Conservation (phyloP, 2,888 invertebrate genomes). For the Leucoptera coffeella region DNA sequence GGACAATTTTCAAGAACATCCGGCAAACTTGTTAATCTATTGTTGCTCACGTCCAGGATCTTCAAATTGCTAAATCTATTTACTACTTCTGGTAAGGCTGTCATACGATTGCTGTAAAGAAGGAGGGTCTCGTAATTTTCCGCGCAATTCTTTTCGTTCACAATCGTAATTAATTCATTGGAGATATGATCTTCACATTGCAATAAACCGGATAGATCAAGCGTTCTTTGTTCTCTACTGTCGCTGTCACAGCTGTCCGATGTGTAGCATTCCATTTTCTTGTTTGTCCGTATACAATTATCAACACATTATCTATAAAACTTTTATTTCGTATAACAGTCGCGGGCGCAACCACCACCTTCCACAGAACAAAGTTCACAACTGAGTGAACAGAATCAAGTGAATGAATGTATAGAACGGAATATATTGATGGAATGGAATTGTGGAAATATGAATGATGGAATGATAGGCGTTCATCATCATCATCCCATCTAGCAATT, state of each 20-base stretch:
- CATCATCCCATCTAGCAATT: too few relatives aligned
- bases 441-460: too few relatives aligned
- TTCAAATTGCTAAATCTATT: slow-evolving; percentile 66
- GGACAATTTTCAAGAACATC: slow-evolving; percentile 71
- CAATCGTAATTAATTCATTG: slow-evolving; percentile 53
- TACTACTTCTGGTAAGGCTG: slow-evolving; percentile 58
- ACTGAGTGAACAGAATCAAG: too few relatives aligned
- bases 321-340: too few relatives aligned
- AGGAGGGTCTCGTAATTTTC: slow-evolving; percentile 67
- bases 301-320: too few relatives aligned
- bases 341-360: too few relatives aligned
- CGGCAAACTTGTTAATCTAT: slow-evolving; percentile 70
- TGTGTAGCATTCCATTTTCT: slow-evolving; percentile 76
- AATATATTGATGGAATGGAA: too few relatives aligned
- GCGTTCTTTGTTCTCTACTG: slow-evolving; percentile 60
- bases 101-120: slow-evolving; percentile 81
- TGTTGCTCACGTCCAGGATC: slow-evolving; percentile 82
- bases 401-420: too few relatives aligned
- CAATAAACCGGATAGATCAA: slow-evolving; percentile 54
- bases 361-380: too few relatives aligned
- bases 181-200: slow-evolving; percentile 54
- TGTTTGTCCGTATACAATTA: too few relatives aligned
- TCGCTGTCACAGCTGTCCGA: slow-evolving; percentile 82
- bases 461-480: too few relatives aligned
- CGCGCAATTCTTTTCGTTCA: slow-evolving; percentile 53